These are phyloP conservation scores for Parus major DNA, from an alignment of 2,113 vertebrate genomes.

Conservation along the genomic window DNA sequence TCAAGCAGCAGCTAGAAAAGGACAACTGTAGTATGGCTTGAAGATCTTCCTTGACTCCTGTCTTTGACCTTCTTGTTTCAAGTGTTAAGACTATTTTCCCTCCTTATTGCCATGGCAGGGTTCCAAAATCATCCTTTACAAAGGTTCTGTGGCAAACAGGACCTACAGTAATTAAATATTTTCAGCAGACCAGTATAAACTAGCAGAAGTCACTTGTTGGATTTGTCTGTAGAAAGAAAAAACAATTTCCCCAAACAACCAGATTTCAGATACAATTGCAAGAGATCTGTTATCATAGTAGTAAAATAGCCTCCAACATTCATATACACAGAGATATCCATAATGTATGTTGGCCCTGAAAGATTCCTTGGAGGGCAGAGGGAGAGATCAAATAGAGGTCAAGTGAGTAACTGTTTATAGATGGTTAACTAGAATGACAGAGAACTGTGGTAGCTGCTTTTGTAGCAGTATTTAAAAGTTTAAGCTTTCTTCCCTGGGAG, in stretches of 20 bases:
- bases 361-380: constrained; percentile 44
- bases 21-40: background rate
- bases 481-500: constrained; percentile 26
- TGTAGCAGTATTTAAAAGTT: constrained; percentile 16
- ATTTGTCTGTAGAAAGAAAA: background rate
- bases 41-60: background rate
- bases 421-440: constrained; percentile 52
- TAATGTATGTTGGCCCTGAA: constrained; percentile 24
- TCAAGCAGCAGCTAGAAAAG: background rate
- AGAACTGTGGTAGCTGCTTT: constrained; percentile 47
- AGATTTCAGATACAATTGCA: background rate
- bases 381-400: constrained; percentile 59
- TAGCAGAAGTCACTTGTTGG: background rate
- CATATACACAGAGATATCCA: background rate
- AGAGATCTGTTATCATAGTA: background rate
- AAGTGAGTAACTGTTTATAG: constrained; percentile 64
- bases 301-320: background rate
- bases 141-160: background rate
- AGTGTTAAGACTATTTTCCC: background rate
- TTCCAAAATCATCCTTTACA: background rate
- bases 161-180: background rate
- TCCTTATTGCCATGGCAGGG: background rate
- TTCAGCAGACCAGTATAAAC: background rate
- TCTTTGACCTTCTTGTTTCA: background rate
- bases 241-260: background rate